Base-by-base conservation (phyloP, 2,888 invertebrate genomes). In the Noctua janthe region DNA sequence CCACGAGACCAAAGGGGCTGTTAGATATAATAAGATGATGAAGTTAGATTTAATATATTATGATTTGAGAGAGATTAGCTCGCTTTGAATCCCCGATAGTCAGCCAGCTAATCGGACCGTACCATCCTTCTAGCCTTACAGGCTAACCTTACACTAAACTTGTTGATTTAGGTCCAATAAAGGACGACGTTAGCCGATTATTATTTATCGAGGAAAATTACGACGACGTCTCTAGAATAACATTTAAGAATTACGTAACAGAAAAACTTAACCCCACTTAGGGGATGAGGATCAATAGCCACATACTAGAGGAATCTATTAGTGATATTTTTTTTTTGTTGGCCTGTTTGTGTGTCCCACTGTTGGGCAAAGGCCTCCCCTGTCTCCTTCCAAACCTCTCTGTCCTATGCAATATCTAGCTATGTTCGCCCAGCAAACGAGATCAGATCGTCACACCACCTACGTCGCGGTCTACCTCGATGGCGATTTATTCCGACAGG, bases 151-250 rank as follows among this genome's bases (percentile, higher is more conserved):
- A 56, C 43, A n/a, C 0, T 20, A n/a, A 43, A 35, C 6, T 13
- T 78, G 79, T 82, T 78, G 66, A 67, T 71, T 78, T 84, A 82
- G 79, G 67, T 47, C 51, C 51, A 62, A 56, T 35, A 71, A 15
- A 15, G 35, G 51, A 29, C 35, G 71, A 67, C 13, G 54, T 62
- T 35, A 39, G 29, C 20, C 43, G 47, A 47, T 59, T 67, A 84
- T 71, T 81, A 82, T 83, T 70, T 56, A 83, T 78, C 59, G 67
- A 67, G 35, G 15, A 56, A 66, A 71, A 62, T 51, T 71, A 78
- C 39, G 35, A 17, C 35, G 17, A 59, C 13, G 23, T 15, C 71
- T 51, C 39, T 47, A 51, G n/a, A n/a, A n/a, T 64, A 71, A 71
- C 71, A 51, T 71, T 59, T 51, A 10, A 66, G 49, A 51, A 76